phyloP scores from a whole-genome alignment of 2,888 invertebrate species.

The Galeopsomyia nigrocyanea region DNA sequence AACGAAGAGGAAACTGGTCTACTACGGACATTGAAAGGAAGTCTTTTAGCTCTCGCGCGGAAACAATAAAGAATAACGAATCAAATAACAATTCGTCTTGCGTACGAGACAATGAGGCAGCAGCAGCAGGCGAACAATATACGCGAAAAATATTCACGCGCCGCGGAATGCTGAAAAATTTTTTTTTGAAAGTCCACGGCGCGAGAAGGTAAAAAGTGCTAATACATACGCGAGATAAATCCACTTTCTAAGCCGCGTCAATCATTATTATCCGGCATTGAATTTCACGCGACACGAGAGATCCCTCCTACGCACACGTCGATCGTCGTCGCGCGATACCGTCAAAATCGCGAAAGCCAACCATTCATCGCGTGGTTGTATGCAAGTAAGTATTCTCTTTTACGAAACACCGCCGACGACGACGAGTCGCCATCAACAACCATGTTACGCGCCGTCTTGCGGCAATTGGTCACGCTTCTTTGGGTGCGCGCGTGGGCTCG shows the following conservation, averaged over 20 bases:
- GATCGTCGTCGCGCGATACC: constrained; percentile 12
- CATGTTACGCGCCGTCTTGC: not conserved
- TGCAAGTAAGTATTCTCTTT: not conserved
- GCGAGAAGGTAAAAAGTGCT: not conserved
- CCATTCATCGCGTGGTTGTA: not conserved
- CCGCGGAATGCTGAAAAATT: not conserved
- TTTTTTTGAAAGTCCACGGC: constrained; percentile 5
- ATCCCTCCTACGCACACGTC: not conserved
- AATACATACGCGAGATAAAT: constrained; percentile 14
- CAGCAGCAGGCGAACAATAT: too few species aligned
- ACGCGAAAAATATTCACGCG: constrained; percentile 7
- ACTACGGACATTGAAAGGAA: not conserved
- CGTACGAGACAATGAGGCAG: constrained; percentile 16
- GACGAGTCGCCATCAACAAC: constrained; percentile 7
- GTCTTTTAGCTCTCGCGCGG: not conserved
- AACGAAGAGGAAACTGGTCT: too few species aligned
- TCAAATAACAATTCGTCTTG: constrained; percentile 17
- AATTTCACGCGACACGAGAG: not conserved
- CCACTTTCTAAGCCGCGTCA: constrained; percentile 21
- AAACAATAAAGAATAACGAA: constrained; percentile 4
- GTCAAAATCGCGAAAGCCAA: constrained; percentile 24
- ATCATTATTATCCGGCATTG: constrained; percentile 28
- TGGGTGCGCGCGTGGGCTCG: not conserved
- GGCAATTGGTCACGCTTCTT: not conserved
- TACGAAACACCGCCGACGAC: constrained; percentile 17